Percentiles rank a stretch among this genome's conserved stretches.
Conservation (phyloP, 1,140 invertebrate species). For the Drosophila willistoni region DNA sequence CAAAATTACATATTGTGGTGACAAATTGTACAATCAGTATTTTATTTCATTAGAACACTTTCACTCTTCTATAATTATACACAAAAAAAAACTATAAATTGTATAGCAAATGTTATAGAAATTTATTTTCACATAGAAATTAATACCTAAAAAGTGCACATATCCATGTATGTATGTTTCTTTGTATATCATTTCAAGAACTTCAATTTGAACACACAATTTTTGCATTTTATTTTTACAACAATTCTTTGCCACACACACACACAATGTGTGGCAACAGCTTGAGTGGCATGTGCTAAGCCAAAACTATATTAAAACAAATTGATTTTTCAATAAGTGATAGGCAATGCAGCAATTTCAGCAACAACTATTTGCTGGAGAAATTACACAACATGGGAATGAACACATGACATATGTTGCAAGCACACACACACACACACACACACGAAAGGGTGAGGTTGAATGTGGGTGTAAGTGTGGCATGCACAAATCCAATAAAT, state of each 20-base stretch:
- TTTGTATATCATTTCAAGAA: too few species aligned
- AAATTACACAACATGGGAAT: conserved; percentile 46
- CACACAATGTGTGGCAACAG: conserved; percentile 21
- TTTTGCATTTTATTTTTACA: too few species aligned
- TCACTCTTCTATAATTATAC: too few species aligned
- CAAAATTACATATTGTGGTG: too few species aligned
- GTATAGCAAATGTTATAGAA: too few species aligned
- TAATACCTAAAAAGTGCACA: too few species aligned
- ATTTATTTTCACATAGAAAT: too few species aligned
- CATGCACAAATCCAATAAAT: conserved; percentile 82
- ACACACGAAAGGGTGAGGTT: not conserved
- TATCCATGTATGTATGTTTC: too few species aligned
- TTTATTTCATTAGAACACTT: too few species aligned
- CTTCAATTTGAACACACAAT: too few species aligned
- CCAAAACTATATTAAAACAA: conserved; percentile 72
- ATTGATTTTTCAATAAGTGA: conserved; percentile 76
- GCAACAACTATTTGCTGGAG: conserved; percentile 26
- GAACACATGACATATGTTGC: conserved; percentile 68
- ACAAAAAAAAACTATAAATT: too few species aligned
- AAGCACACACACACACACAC: conserved; percentile 8
- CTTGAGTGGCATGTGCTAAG: conserved; percentile 23
- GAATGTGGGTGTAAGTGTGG: conserved; percentile 32
- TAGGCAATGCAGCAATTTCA: conserved; percentile 37
- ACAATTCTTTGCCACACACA: not conserved
- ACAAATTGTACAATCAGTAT: too few species aligned